Evolutionary conservation across 30 jellyfish, hydroid and myxozoan species (phyloP).

Genomic region (Rhopilema esculentum): DNA sequence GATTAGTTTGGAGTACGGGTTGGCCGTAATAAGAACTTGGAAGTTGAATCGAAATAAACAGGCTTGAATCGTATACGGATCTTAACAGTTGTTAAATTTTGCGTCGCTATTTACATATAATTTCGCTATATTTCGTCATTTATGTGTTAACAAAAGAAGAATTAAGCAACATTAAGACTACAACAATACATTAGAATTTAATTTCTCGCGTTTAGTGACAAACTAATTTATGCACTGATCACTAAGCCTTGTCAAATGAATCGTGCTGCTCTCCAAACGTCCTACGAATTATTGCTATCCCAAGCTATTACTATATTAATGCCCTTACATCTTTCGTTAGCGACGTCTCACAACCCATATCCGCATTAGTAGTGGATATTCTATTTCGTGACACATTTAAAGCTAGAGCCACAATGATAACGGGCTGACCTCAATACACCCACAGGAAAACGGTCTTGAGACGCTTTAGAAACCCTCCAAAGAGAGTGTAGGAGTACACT

Average conservation of each 20-base stretch:
- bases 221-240: background rate
- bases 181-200: background rate
- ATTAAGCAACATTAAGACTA: background rate
- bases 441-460: background rate
- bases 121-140: background rate
- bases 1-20: no score
- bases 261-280: background rate
- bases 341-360: no score
- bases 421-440: background rate
- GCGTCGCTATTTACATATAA: slow-evolving; percentile 1
- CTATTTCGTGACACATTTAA: background rate
- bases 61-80: background rate
- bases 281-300: background rate
- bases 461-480: no score
- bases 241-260: background rate
- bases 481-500: no score
- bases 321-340: background rate
- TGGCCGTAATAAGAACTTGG: no score
- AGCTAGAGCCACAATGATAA: background rate
- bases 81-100: background rate
- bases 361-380: background rate
- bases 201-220: background rate
- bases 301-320: background rate
- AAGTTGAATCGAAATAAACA: background rate
- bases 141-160: slow-evolving; percentile 7